Percentiles rank a stretch among this genome's conserved stretches.
Conservation (phyloP, 2,113 vertebrate genomes). For the Talpa occidentalis region DNA sequence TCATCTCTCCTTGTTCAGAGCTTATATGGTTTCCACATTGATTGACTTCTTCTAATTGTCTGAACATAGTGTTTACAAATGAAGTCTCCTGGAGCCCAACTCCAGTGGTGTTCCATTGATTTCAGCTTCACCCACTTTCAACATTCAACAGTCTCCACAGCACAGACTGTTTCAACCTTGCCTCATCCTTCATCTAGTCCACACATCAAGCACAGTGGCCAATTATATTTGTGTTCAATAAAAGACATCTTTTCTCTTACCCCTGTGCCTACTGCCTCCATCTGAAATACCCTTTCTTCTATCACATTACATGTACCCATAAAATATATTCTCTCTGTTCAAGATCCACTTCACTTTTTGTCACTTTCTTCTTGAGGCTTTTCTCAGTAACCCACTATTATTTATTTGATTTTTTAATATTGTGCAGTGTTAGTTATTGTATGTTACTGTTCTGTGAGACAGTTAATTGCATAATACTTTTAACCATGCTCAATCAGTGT, state of each 20-base stretch:
- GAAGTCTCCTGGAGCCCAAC: not conserved
- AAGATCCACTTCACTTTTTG: not conserved
- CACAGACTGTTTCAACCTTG: not conserved
- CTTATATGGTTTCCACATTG: not conserved
- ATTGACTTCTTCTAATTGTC: not conserved
- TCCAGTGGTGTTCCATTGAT: not conserved
- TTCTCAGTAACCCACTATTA: not conserved
- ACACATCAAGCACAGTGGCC: not conserved
- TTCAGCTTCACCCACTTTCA: not conserved
- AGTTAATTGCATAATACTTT: not conserved
- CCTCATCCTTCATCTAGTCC: not conserved
- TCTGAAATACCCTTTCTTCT: not conserved
- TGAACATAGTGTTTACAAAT: not conserved
- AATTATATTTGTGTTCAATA: not conserved
- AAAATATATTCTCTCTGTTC: not conserved
- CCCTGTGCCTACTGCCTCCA: not conserved
- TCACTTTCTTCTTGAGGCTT: not conserved
- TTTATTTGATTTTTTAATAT: slow-evolving; percentile 9
- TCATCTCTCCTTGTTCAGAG: not conserved
- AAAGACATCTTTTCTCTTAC: not conserved
- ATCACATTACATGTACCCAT: not conserved
- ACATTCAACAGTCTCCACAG: not conserved
- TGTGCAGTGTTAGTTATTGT: not conserved
- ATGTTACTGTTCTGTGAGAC: not conserved
- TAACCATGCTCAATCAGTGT: not conserved